These are phyloP conservation scores for Drosophila meridionalis DNA, from an alignment of 2,888 invertebrate species.

Conservation along the genomic window DNA sequence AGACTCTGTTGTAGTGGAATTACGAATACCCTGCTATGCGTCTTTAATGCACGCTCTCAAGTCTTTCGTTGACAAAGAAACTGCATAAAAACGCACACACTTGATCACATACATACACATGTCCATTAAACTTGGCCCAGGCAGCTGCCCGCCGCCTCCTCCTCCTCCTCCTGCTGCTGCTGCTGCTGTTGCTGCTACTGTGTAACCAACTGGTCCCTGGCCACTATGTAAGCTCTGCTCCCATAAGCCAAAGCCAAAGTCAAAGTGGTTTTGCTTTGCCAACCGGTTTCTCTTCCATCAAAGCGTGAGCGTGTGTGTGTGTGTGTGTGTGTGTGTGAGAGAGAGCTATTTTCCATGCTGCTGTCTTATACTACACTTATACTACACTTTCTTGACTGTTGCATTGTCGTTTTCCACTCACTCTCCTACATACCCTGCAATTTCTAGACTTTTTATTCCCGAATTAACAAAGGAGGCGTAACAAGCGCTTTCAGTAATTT, in stretches of 20 bases:
- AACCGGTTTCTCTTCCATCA: slow-evolving; percentile 57
- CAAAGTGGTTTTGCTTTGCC: slow-evolving; percentile 46
- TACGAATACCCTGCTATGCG: slow-evolving; percentile 15
- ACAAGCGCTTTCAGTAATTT: slow-evolving; percentile 12
- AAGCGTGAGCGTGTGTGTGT: background rate
- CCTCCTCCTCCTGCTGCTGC: slow-evolving; percentile 2
- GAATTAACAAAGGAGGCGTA: background rate
- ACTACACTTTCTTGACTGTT: background rate
- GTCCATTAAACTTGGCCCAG: slow-evolving; percentile 69
- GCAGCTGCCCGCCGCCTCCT: slow-evolving; percentile 18
- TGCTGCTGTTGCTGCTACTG: background rate
- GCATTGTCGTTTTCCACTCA: background rate
- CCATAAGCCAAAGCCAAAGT: slow-evolving; percentile 65
- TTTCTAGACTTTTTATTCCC: background rate
- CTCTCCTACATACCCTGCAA: background rate
- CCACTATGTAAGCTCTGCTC: slow-evolving; percentile 33
- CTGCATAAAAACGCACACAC: slow-evolving; percentile 20
- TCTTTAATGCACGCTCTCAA: background rate
- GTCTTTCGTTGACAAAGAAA: background rate
- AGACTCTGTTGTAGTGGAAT: background rate
- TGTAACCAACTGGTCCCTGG: slow-evolving; percentile 39
- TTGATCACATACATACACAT: slow-evolving; percentile 14
- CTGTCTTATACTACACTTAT: slow-evolving; percentile 3
- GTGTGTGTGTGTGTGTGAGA: slow-evolving; percentile 8
- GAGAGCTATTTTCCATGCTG: slow-evolving; percentile 36